A percentile compares a stretch with the other conserved stretches of the same genome.
These are phyloP conservation scores for Lophotis ruficrista DNA, from an alignment of 2,113 vertebrate genomes.

Conservation along the genomic window DNA sequence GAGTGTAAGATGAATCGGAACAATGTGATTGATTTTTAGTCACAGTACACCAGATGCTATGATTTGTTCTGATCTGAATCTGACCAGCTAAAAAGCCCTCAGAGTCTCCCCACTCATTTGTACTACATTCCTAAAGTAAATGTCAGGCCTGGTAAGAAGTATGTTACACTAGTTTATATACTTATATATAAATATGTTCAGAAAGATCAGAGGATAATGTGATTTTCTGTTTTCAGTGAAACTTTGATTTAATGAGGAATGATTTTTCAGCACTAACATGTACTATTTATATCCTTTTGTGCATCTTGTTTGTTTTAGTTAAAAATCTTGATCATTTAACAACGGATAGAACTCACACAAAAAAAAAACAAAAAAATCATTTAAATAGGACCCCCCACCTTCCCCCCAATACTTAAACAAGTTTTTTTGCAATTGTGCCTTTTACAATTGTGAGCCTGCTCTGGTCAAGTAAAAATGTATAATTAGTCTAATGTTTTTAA, in stretches of 20 bases:
- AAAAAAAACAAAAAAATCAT: neutral
- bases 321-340: neutral
- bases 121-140: conserved; percentile 12
- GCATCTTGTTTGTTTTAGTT: neutral
- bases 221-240: neutral
- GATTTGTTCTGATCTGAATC: conserved; percentile 53
- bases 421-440: neutral
- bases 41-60: conserved; percentile 54
- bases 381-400: no score
- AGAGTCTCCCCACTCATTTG: neutral
- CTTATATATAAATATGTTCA: neutral
- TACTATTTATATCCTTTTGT: neutral
- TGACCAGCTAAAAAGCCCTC: conserved; percentile 27
- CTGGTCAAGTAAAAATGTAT: neutral
- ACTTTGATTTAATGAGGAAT: neutral
- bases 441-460: neutral
- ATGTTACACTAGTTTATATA: neutral
- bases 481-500: neutral
- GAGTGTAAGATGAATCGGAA: conserved; percentile 18
- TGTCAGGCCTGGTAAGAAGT: neutral
- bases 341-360: neutral
- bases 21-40: conserved; percentile 46
- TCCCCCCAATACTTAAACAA: neutral
- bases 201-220: neutral
- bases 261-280: neutral